These are phyloP conservation scores for Halichoerus grypus DNA, from an alignment of 2,113 vertebrate species.

Conservation along the genomic window DNA sequence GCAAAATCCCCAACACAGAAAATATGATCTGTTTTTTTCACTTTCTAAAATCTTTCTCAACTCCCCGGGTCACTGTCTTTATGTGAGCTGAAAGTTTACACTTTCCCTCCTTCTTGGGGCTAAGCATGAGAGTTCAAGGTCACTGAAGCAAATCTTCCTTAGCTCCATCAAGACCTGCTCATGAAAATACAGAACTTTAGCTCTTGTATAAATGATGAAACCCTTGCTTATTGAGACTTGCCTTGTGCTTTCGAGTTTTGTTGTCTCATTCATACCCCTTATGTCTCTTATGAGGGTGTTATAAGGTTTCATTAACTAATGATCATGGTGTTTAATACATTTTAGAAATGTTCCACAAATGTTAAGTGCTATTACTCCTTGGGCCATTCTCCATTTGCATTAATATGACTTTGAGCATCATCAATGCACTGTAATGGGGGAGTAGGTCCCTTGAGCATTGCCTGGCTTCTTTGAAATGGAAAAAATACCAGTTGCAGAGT, in stretches of 20 bases:
- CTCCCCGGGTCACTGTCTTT: not conserved
- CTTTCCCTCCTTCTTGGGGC: not conserved
- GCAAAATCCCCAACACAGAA: conserved; percentile 56
- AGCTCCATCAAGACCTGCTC: not conserved
- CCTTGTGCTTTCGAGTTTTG: not conserved
- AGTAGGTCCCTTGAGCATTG: not conserved
- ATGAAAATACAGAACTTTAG: not conserved
- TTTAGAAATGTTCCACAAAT: not conserved
- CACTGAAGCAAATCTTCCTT: not conserved
- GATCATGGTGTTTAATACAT: not conserved
- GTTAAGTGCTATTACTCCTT: not conserved
- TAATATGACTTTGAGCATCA: not conserved
- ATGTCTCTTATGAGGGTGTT: not conserved
- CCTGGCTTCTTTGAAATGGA: not conserved
- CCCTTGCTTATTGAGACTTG: conserved; percentile 4
- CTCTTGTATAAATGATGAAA: not conserved
- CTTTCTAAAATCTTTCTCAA: conserved; percentile 26
- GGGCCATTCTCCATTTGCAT: conserved; percentile 12
- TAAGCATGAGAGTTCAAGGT: conserved; percentile 38
- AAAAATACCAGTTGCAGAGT: not conserved
- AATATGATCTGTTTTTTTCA: not conserved
- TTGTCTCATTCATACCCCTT: not conserved
- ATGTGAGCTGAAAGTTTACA: not conserved
- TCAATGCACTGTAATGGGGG: not conserved
- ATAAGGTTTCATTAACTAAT: conserved; percentile 33